Conservation (phyloP, 2,888 invertebrate species). For the Pristionchus japonicus region DNA sequence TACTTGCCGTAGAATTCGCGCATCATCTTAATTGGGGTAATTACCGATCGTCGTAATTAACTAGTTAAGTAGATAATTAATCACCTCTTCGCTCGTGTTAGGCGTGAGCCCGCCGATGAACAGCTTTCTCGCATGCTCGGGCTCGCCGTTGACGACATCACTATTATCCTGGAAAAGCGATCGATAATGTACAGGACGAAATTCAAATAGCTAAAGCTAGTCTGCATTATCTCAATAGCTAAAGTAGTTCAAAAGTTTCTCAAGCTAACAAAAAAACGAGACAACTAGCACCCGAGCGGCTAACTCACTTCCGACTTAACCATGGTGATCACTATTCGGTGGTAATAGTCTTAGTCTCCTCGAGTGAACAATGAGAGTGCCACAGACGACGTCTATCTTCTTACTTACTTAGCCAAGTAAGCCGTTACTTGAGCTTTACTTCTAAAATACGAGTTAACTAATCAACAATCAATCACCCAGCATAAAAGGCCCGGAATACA, state of each 20-base stretch:
- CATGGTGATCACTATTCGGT: conserved; percentile 41
- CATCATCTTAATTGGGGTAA: conserved; percentile 43
- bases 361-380: conserved; percentile 16
- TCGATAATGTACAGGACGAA: no score
- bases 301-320: conserved; percentile 47
- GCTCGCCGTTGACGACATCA: conserved; percentile 26
- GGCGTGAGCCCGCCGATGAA: conserved; percentile 63
- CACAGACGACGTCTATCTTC: conserved; percentile 34
- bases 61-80: not conserved
- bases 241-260: no score
- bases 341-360: conserved; percentile 36
- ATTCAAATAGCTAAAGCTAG: no score
- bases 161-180: not conserved
- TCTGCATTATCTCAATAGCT: no score
- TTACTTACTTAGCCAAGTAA: conserved; percentile 38
- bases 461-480: not conserved
- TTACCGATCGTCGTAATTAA: no score
- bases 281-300: not conserved
- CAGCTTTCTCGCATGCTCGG: conserved; percentile 61
- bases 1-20: conserved; percentile 78
- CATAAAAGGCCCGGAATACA: not conserved
- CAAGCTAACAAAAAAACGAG: not conserved
- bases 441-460: conserved; percentile 7
- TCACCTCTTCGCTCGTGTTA: conserved; percentile 63
- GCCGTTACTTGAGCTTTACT: conserved; percentile 34